Evolutionary conservation across 1,140 invertebrate species (phyloP).

Genomic region (Uloborus diversus): DNA sequence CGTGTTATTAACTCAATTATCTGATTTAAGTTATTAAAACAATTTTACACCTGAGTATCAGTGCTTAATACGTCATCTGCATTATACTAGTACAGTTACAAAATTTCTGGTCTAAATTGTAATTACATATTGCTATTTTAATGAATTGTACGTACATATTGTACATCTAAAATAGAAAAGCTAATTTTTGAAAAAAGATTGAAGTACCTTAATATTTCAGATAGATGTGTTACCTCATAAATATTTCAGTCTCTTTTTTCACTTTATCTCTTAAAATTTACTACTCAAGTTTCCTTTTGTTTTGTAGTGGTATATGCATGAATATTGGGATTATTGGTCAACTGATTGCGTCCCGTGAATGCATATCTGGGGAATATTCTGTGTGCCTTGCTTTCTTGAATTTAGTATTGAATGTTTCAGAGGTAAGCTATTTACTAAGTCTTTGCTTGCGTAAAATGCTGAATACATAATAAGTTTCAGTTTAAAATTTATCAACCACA

Average conservation of each 20-base stretch:
- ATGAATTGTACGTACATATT: neutral
- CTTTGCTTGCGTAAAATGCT: neutral
- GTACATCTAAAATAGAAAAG: too few relatives aligned
- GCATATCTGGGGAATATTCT: conserved; percentile 64
- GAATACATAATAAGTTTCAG: neutral
- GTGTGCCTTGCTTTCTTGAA: conserved; percentile 65
- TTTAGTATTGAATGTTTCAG: conserved; percentile 62
- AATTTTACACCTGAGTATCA: too few relatives aligned
- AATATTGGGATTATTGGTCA: conserved; percentile 62
- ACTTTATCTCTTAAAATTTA: too few relatives aligned
- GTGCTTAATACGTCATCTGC: too few relatives aligned
- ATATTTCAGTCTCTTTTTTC: too few relatives aligned
- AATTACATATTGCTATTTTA: neutral
- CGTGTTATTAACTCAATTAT: neutral
- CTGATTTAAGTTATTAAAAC: too few relatives aligned
- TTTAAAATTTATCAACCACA: too few relatives aligned
- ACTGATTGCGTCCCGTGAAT: conserved; percentile 65
- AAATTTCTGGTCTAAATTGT: neutral
- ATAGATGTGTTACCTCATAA: too few relatives aligned
- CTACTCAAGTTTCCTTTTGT: too few relatives aligned
- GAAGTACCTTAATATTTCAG: too few relatives aligned
- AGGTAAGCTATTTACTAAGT: conserved; percentile 62
- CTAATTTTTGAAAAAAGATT: too few relatives aligned
- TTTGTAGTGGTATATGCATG: conserved; percentile 38
- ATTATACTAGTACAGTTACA: too few relatives aligned